A percentile compares a stretch with the other conserved stretches of the same genome.
Conservation (phyloP, 2,888 invertebrate genomes). For the Cryptocheilus praepositus region DNA sequence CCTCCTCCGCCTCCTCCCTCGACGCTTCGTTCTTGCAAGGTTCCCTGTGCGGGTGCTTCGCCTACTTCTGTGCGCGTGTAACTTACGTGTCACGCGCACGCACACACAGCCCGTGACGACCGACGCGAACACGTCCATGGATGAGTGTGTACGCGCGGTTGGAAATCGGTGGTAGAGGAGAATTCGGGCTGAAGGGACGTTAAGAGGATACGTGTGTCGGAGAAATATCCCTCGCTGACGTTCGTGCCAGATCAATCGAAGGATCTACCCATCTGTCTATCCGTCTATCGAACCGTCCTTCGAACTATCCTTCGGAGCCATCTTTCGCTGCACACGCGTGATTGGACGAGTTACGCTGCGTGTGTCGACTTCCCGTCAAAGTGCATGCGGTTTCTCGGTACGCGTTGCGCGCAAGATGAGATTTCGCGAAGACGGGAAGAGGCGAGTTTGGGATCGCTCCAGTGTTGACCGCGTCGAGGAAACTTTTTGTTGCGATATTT, state of each 20-base stretch:
- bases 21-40: constrained; percentile 43
- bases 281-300: too few species aligned
- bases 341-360: too few species aligned
- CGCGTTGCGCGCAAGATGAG: too few species aligned
- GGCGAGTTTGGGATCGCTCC: too few species aligned
- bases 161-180: constrained; percentile 19
- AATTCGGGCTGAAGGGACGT: constrained; percentile 55
- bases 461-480: too few species aligned
- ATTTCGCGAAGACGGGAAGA: background rate
- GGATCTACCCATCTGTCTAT: constrained; percentile 10
- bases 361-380: too few species aligned
- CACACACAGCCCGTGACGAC: constrained; percentile 8
- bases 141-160: constrained; percentile 26
- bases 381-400: too few species aligned
- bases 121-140: constrained; percentile 30
- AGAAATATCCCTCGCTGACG: constrained; percentile 56
- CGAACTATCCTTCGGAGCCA: too few species aligned
- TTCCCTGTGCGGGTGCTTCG: constrained; percentile 25
- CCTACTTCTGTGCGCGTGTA: constrained; percentile 23
- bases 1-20: constrained; percentile 38
- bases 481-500: too few species aligned
- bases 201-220: constrained; percentile 53
- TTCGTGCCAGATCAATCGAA: constrained; percentile 53
- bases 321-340: too few species aligned
- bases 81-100: constrained; percentile 12